Base-by-base conservation (phyloP, 2,113 vertebrate genomes). In the Podilymbus podiceps region DNA sequence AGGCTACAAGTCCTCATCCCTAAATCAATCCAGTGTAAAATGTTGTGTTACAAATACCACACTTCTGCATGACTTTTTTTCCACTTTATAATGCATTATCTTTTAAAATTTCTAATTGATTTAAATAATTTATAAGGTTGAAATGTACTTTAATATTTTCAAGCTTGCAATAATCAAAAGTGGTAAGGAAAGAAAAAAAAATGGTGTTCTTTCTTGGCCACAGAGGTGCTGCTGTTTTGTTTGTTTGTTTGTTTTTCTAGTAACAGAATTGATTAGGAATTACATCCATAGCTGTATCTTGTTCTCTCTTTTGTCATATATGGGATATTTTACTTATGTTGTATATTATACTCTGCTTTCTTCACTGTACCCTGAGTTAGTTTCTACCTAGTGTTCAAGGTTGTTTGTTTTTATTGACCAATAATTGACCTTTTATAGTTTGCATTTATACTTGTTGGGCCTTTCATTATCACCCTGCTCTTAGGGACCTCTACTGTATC, bases 211-310 rank as follows among this genome's bases (percentile, higher is more conserved):
- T 63, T 69, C 62, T 75, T 4, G 1, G 40, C 24, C 24, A 46
- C 15, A 64, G 17, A 40, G 8, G 5, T 46, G 11, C 5, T 62
- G 1, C 10, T 74, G 1, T 0, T 1, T 4, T n/a, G n/a, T n/a
- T n/a, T n/a, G n/a, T n/a, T n/a, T n/a, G n/a, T n/a, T n/a, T n/a
- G n/a, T n/a, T 56, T 69, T 62, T 38, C 28, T 5, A 56, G 5
- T 35, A 80, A 47, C 10, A 15, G 20, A 74, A 6, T 2, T 62
- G 4, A 21, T 74, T 40, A 89, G 33, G 24, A 84, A 69, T 49
- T 0, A 19, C 5, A 82, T 24, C 19, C 6, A 15, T 49, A 42
- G 5, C 8, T 75, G 42, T 4, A n/a, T 76, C 12, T 55, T 64
- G 3, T 52, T 38, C 40, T 84, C 6, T 77, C 38, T 18, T 73